Base-by-base conservation (phyloP, 2,113 vertebrate genomes). In the Echinops telfairi region DNA sequence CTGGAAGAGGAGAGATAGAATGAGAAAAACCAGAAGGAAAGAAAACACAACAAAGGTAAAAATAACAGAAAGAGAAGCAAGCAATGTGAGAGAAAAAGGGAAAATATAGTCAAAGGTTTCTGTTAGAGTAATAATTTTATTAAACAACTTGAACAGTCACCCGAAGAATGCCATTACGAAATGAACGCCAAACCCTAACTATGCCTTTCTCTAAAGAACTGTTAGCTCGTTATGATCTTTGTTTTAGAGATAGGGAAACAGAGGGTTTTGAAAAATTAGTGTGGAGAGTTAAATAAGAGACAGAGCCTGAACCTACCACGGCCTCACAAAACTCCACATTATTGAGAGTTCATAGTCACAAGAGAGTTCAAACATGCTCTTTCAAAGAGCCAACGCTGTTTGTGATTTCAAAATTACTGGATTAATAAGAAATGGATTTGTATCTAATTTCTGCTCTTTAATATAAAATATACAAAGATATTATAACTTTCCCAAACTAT, bases 371-470 rank as follows among this genome's bases (percentile, higher is more conserved):
- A 77, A 60, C 9, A 71, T 29, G 4, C 33, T 79, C 62, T 64
- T 70, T 89, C 75, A 71, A 97, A 92, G 25, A 88, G 43, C 33
- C 77, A 82, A 75, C 14, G 76, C 4, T 83, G 77, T 29, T 80
- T 84, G 7, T 29, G 23, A 23, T 94, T 73, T 94, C 64, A 78
- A 94, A 96, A 81, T 47, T 81, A 89, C 10, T 43, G 83, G n/a
- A 47, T 81, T 94, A 88, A 25, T 68, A 91, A 47, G 43, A 47
- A 90, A 89, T n/a, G 75, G 40, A 58, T 83, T 88, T 68, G 83
- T 83, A 75, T 58, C 66, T 73, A 94, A 93, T 38, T 33, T 94
- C 27, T 83, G 58, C 11, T 83, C 84, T 88, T 47, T 84, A 79
- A 81, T 40, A 70, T 47, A 94, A 89, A 70, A 70, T 68, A 80